Conservation (phyloP, 2,113 vertebrate species). For the Thamnophis sirtalis region DNA sequence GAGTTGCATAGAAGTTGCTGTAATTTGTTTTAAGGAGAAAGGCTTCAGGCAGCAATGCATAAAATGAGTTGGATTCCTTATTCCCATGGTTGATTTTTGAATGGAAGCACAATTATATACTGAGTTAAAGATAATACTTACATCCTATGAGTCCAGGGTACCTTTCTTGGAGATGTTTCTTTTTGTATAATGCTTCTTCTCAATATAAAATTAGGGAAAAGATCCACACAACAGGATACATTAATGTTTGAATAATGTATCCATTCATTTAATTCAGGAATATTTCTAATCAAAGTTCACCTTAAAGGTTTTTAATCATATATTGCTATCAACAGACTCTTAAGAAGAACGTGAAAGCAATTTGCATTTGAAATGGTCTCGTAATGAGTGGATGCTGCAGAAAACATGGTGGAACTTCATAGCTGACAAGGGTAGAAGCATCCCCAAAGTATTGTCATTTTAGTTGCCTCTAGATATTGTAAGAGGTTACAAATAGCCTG, state of each 20-base stretch:
- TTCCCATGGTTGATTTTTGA: slow-evolving; percentile 82
- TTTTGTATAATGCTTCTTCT: slow-evolving; percentile 72
- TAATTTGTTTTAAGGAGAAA: slow-evolving; percentile 85
- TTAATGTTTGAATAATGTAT: slow-evolving; percentile 57
- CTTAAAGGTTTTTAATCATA: neutral
- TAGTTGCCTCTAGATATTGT: neutral
- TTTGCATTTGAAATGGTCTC: neutral
- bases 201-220: slow-evolving; percentile 61
- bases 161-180: slow-evolving; percentile 72
- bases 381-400: neutral
- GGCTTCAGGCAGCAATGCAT: slow-evolving; percentile 78
- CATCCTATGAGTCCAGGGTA: slow-evolving; percentile 75
- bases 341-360: neutral
- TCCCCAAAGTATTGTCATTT: neutral
- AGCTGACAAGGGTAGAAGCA: neutral
- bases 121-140: slow-evolving; percentile 75
- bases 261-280: neutral
- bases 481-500: neutral
- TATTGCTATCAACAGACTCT: neutral
- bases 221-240: slow-evolving; percentile 64
- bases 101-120: slow-evolving; percentile 80
- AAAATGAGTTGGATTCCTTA: slow-evolving; percentile 80
- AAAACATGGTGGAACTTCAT: neutral
- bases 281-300: neutral
- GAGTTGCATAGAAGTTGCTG: slow-evolving; percentile 81